These are phyloP conservation scores for Parapsyche elsis DNA, from an alignment of 1,140 invertebrate species.

Conservation along the genomic window DNA sequence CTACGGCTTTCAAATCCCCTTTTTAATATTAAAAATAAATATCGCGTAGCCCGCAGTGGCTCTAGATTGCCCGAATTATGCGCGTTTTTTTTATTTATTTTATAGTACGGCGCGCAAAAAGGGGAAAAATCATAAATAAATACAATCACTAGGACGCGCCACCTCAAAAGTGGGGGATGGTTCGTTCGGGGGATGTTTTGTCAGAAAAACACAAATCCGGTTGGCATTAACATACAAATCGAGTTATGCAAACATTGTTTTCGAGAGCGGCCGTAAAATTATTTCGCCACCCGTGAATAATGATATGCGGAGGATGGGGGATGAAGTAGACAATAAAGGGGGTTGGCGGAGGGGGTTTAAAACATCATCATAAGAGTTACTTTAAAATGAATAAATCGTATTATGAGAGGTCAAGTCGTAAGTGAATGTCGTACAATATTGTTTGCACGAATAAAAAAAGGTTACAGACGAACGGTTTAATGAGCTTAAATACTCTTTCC, in stretches of 20 bases:
- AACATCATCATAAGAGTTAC: not conserved
- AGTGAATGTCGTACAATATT: not conserved
- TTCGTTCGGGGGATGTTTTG: slow-evolving; percentile 28
- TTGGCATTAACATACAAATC: slow-evolving; percentile 45
- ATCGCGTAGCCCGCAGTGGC: too few relatives aligned
- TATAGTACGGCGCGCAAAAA: too few relatives aligned
- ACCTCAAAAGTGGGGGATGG: not conserved
- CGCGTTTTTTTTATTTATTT: too few relatives aligned
- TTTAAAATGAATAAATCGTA: slow-evolving; percentile 47
- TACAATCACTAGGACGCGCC: not conserved
- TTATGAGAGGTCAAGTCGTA: not conserved
- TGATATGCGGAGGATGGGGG: slow-evolving; percentile 16
- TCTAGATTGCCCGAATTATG: too few relatives aligned
- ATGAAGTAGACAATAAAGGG: too few relatives aligned
- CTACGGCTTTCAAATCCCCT: too few relatives aligned
- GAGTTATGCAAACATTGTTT: slow-evolving; percentile 43
- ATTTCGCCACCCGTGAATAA: slow-evolving; percentile 40
- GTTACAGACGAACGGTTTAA: too few relatives aligned
- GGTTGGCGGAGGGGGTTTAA: too few relatives aligned
- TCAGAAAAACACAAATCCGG: slow-evolving; percentile 44
- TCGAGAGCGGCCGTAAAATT: slow-evolving; percentile 33
- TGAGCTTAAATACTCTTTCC: too few relatives aligned
- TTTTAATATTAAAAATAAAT: too few relatives aligned
- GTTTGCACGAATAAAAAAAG: too few relatives aligned
- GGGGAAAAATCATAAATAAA: not conserved